Evolutionary conservation across 2,888 invertebrate genomes (phyloP).

Genomic region (Callyntrura sp.): DNA sequence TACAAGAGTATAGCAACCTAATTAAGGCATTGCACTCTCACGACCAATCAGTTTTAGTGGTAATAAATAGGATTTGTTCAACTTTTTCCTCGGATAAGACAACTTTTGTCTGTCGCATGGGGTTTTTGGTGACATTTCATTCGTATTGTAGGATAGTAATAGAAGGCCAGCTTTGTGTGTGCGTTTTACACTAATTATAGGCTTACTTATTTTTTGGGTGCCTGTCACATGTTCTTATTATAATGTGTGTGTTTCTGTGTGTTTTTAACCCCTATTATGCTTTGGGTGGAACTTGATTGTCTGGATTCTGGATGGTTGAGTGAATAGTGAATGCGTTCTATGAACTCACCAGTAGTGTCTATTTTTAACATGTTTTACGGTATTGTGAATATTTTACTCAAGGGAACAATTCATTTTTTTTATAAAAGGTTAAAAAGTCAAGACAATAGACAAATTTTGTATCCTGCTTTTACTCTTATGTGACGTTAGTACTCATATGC

Average conservation of each 20-base stretch:
- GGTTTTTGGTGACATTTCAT: constrained; percentile 10
- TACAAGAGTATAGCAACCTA: too few relatives aligned
- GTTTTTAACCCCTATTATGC: background rate
- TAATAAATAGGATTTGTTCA: background rate
- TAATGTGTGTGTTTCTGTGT: too few relatives aligned
- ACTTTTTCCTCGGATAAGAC: background rate
- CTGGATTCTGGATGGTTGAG: constrained; percentile 38
- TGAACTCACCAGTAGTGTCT: constrained; percentile 43
- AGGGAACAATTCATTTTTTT: constrained; percentile 31
- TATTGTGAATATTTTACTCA: background rate
- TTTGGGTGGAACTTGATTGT: constrained; percentile 21
- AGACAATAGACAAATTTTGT: background rate
- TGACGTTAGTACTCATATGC: background rate
- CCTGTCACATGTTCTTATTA: too few relatives aligned
- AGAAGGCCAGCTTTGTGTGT: constrained; percentile 9
- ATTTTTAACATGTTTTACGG: constrained; percentile 18
- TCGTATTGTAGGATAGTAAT: background rate
- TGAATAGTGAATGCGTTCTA: constrained; percentile 34
- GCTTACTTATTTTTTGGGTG: constrained; percentile 11
- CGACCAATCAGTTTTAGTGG: too few relatives aligned
- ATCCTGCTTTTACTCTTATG: background rate
- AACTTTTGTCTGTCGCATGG: background rate
- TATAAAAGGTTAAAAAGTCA: constrained; percentile 12
- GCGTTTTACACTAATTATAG: constrained; percentile 9
- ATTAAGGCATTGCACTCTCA: too few relatives aligned